Evolutionary conservation across 2,888 invertebrate genomes (phyloP).

Genomic region (Mythimna lalbum): DNA sequence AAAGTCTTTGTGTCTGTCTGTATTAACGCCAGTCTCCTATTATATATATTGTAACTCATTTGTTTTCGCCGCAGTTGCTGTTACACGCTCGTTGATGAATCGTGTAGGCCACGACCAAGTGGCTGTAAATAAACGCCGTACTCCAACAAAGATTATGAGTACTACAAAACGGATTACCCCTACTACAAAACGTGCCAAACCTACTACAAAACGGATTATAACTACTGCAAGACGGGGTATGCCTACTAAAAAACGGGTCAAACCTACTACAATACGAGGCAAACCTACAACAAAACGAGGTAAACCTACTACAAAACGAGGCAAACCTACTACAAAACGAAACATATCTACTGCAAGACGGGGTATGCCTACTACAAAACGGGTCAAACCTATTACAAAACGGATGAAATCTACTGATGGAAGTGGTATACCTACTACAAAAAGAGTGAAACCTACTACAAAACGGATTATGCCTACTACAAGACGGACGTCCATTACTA

Average conservation of each 20-base stretch:
- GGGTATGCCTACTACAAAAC: background rate
- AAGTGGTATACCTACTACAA: background rate
- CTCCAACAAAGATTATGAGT: background rate
- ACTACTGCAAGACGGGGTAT: background rate
- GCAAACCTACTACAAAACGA: background rate
- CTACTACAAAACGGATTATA: background rate
- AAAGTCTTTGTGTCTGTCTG: no score
- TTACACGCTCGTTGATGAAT: background rate
- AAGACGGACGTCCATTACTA: background rate
- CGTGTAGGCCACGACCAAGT: background rate
- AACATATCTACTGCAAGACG: background rate
- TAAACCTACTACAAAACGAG: background rate
- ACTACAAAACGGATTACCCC: background rate
- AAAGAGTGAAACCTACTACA: background rate
- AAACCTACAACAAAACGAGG: background rate
- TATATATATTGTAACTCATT: no score
- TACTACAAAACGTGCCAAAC: background rate
- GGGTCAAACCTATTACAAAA: background rate
- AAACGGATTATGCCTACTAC: background rate
- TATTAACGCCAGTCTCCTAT: no score
- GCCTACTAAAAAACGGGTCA: background rate
- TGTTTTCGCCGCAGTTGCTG: background rate
- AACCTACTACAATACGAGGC: background rate
- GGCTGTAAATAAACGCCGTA: background rate
- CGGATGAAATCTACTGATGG: background rate